Percentiles rank a stretch among this genome's conserved stretches.
These are phyloP conservation scores for Nasonia oneida DNA, from an alignment of 2,888 invertebrate species.

Conservation along the genomic window DNA sequence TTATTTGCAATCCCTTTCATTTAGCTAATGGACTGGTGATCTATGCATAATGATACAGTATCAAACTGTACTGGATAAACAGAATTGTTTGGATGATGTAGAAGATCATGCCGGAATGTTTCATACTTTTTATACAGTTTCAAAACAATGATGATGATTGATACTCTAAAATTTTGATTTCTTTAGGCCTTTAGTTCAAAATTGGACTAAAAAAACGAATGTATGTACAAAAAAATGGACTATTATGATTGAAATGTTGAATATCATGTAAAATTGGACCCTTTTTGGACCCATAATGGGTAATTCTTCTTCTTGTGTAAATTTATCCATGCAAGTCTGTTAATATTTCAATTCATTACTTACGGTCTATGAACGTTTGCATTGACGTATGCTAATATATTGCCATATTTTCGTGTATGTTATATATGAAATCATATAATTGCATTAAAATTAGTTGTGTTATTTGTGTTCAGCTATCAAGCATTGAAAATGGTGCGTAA, in stretches of 20 bases:
- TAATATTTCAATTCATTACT: slow-evolving; percentile 27
- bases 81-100: slow-evolving; percentile 8
- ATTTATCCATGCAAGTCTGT: slow-evolving; percentile 32
- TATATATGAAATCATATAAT: slow-evolving; percentile 21
- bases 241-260: neutral
- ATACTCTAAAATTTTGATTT: slow-evolving; percentile 6
- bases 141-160: neutral
- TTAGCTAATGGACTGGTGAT: slow-evolving; percentile 3
- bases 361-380: slow-evolving; percentile 23
- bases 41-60: neutral
- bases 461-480: slow-evolving; percentile 27
- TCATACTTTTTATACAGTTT: neutral
- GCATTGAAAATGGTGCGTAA: slow-evolving; percentile 25
- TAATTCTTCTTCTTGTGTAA: neutral
- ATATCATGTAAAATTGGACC: slow-evolving; percentile 41
- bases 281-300: slow-evolving; percentile 30
- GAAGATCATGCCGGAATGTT: neutral
- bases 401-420: slow-evolving; percentile 16
- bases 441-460: slow-evolving; percentile 1
- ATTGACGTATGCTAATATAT: slow-evolving; percentile 28
- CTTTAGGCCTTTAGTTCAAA: slow-evolving; percentile 20
- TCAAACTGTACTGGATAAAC: neutral
- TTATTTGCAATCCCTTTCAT: slow-evolving; percentile 19
- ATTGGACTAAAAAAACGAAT: neutral
- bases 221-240: neutral